Percentiles rank a stretch among this genome's conserved stretches.
Evolutionary conservation across 2,888 invertebrate species (phyloP).

Genomic region (Halictus quadricinctus): DNA sequence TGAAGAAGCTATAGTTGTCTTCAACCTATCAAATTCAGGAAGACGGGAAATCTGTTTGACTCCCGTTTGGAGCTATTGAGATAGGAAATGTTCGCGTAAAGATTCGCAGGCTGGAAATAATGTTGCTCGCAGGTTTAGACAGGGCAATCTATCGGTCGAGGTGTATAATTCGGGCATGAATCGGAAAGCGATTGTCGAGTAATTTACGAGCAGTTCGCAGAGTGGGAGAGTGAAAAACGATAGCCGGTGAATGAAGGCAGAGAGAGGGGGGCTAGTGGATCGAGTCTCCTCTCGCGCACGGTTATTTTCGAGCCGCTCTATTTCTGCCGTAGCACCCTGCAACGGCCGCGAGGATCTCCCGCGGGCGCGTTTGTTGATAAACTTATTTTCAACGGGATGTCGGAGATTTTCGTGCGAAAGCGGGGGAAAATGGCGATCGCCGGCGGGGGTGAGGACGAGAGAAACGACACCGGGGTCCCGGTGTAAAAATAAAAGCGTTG

Average conservation of each 20-base stretch:
- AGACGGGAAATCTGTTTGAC: too few relatives aligned
- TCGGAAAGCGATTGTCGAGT: background rate
- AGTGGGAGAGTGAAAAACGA: constrained; percentile 1
- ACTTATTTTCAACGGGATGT: constrained; percentile 67
- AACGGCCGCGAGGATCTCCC: constrained; percentile 58
- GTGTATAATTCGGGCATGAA: background rate
- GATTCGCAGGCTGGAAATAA: background rate
- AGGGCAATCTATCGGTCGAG: background rate
- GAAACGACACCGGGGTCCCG: constrained; percentile 38
- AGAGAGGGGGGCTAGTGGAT: background rate
- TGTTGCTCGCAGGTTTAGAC: background rate
- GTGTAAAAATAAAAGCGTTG: constrained; percentile 68
- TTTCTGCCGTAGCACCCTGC: constrained; percentile 64
- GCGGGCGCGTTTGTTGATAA: constrained; percentile 70
- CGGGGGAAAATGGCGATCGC: constrained; percentile 61
- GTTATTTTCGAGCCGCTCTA: constrained; percentile 67
- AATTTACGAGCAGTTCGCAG: background rate
- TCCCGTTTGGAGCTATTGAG: background rate
- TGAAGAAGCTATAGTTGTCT: background rate
- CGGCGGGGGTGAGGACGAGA: constrained; percentile 29
- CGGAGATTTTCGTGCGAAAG: constrained; percentile 51
- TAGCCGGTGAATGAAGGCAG: constrained; percentile 17
- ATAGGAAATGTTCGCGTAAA: background rate
- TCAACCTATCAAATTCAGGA: background rate
- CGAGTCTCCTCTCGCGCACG: constrained; percentile 57